phyloP scores from a whole-genome alignment of 2,797 vertebrate species.

The Darevskia nairensis region DNA sequence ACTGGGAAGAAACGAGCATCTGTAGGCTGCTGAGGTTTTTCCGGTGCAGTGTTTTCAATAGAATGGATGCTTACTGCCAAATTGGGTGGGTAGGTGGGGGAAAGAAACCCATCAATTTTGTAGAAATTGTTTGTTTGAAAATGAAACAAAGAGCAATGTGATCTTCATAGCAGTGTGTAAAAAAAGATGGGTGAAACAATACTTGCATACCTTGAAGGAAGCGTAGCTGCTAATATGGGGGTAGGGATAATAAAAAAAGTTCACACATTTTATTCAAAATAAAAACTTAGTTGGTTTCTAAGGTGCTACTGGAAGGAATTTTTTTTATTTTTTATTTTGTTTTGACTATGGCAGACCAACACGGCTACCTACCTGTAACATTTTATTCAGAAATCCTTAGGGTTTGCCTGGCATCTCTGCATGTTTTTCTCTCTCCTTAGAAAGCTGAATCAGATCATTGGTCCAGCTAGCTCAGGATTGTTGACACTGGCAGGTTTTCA shows the following conservation, averaged over 20 bases:
- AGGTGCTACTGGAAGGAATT: too few species aligned
- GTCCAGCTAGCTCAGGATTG: too few species aligned
- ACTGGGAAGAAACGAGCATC: conserved; percentile 30
- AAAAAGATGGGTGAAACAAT: background rate
- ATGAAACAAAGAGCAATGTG: background rate
- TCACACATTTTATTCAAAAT: background rate
- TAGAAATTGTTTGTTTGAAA: background rate
- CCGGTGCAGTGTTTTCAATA: conserved; percentile 21
- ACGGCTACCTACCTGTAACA: background rate
- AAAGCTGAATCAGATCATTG: too few species aligned
- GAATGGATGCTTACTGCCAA: background rate
- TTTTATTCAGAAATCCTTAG: background rate
- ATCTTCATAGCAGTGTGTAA: background rate
- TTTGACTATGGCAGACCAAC: too few species aligned
- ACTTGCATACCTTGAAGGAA: background rate
- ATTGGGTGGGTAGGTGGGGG: background rate
- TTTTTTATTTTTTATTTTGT: too few species aligned
- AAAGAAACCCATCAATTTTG: background rate
- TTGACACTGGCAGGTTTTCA: too few species aligned
- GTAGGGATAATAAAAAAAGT: background rate
- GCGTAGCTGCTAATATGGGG: background rate
- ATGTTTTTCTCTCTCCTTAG: background rate
- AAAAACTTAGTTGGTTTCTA: too few species aligned
- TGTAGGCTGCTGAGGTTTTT: conserved; percentile 39
- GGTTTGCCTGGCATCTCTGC: background rate